phyloP scores from a whole-genome alignment of 2,797 vertebrate genomes.

The Propithecus deckenii region DNA sequence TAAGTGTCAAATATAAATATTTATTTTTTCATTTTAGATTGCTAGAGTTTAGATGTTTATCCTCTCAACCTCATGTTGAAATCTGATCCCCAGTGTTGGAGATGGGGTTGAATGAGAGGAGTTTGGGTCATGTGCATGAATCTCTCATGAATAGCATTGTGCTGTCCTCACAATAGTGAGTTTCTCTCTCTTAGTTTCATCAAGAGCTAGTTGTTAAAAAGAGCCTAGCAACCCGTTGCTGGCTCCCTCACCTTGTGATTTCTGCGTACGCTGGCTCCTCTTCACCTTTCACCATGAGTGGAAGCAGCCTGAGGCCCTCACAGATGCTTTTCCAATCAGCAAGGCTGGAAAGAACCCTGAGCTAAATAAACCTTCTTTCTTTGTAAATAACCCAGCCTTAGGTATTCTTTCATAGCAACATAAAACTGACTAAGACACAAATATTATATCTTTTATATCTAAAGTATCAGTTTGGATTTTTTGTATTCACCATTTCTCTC shows the following conservation, averaged over 20 bases:
- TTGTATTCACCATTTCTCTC: not conserved
- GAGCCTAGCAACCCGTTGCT: too few relatives aligned
- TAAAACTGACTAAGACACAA: not conserved
- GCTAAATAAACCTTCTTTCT: not conserved
- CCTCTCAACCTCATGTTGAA: too few relatives aligned
- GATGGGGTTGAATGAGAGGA: not conserved
- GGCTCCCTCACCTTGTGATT: too few relatives aligned
- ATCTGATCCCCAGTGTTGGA: too few relatives aligned
- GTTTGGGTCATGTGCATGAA: not conserved
- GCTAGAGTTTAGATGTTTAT: too few relatives aligned
- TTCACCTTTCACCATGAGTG: not conserved
- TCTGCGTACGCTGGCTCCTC: not conserved
- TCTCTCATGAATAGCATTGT: not conserved
- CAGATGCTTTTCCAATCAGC: not conserved
- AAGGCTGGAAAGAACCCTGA: not conserved
- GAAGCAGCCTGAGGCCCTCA: not conserved
- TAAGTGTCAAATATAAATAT: not conserved
- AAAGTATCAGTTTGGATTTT: not conserved
- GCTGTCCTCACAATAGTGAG: too few relatives aligned
- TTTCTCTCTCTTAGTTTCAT: too few relatives aligned
- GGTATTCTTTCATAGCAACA: not conserved
- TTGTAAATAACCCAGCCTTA: not conserved
- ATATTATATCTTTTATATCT: not conserved
- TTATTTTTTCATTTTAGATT: not conserved
- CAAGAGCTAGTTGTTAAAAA: too few relatives aligned